Conservation (phyloP, 64 coral and sea anemone genomes). For the Pocillopora verrucosa region DNA sequence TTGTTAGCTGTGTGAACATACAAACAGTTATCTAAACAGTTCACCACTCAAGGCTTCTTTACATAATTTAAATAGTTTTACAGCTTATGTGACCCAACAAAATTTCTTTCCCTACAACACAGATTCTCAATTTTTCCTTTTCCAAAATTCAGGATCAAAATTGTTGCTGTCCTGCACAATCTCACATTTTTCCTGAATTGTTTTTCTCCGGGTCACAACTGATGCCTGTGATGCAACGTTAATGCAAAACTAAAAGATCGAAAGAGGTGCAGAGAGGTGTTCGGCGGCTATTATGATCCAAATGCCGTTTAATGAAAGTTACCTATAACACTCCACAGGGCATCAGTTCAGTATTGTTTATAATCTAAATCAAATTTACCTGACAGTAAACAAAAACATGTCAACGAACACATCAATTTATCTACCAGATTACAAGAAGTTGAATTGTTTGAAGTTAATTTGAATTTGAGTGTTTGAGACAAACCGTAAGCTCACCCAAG, state of each 20-base stretch:
- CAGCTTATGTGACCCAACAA: too few species aligned
- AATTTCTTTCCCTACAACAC: too few species aligned
- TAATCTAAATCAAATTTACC: slow-evolving; percentile 19
- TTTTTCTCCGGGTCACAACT: neutral
- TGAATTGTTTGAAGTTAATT: slow-evolving; percentile 18
- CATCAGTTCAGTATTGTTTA: neutral
- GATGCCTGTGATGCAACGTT: neutral
- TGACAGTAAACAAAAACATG: slow-evolving; percentile 5
- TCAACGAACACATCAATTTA: neutral
- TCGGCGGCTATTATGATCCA: neutral
- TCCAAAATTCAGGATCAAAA: too few species aligned
- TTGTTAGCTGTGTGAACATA: neutral
- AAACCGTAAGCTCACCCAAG: neutral
- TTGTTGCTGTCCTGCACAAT: neutral
- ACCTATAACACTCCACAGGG: neutral
- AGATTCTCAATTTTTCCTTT: too few species aligned
- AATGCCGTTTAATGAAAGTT: neutral
- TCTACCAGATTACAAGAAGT: neutral
- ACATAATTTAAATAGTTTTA: neutral
- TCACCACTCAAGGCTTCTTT: too few species aligned
- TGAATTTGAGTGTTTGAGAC: neutral
- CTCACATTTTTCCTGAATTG: neutral
- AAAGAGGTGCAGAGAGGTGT: neutral
- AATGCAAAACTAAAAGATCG: neutral
- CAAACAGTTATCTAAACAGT: neutral